A percentile compares a stretch with the other conserved stretches of the same genome.
Conservation (phyloP, 2,888 invertebrate species). For the Tenthredo distinguenda region DNA sequence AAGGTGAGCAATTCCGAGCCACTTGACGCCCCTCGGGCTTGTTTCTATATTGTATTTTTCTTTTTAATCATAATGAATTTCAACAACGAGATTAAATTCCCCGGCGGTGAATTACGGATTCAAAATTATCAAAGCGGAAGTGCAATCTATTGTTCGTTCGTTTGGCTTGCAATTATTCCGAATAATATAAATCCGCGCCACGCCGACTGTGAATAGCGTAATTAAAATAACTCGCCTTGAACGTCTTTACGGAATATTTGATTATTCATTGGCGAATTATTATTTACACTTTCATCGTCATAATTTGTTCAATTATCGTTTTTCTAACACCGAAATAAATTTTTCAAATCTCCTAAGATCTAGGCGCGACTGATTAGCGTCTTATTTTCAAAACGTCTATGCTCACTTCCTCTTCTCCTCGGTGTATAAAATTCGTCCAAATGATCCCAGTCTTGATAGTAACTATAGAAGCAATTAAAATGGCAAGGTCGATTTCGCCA, state of each 20-base stretch:
- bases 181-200: not conserved
- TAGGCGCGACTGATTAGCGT: too few species aligned
- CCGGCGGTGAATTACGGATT: not conserved
- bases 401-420: not conserved
- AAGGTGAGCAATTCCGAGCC: not conserved
- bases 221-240: slow-evolving; percentile 34
- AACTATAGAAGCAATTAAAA: slow-evolving; percentile 40
- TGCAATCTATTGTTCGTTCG: not conserved
- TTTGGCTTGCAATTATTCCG: not conserved
- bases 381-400: not conserved
- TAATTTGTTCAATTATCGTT: too few species aligned
- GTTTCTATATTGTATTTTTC: too few species aligned
- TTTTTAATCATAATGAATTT: not conserved
- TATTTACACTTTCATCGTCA: not conserved
- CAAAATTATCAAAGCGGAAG: slow-evolving; percentile 32
- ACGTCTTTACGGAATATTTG: slow-evolving; percentile 26
- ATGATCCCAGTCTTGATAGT: slow-evolving; percentile 37
- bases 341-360: too few species aligned
- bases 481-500: slow-evolving; percentile 53
- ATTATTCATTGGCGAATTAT: slow-evolving; percentile 16
- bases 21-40: not conserved
- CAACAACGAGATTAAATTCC: not conserved
- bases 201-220: not conserved
- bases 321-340: too few species aligned
- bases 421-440: slow-evolving; percentile 10